Percentiles rank a stretch among this genome's conserved stretches.
Conservation (phyloP, 2,797 vertebrate genomes). For the Champsocephalus gunnari region DNA sequence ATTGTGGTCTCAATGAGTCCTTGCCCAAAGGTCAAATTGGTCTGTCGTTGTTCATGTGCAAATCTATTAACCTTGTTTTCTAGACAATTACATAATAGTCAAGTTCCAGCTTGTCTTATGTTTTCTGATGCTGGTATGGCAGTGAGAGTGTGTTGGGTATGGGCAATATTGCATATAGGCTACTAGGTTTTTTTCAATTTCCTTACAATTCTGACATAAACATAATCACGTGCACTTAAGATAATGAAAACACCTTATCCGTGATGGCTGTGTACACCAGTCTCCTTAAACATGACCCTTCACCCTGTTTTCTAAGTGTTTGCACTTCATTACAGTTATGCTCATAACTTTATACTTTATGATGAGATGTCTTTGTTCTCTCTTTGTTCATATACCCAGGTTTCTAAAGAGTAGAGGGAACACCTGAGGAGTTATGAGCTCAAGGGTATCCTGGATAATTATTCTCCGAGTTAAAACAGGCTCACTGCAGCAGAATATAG, state of each 20-base stretch:
- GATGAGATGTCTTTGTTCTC: constrained; percentile 59
- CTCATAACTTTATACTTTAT: constrained; percentile 62
- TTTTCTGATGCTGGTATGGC: constrained; percentile 33
- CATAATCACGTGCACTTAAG: constrained; percentile 73
- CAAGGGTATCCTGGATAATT: constrained; percentile 43
- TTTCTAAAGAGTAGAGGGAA: constrained; percentile 42
- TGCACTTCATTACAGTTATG: constrained; percentile 45
- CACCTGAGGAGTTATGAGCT: constrained; percentile 53
- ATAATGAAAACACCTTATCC: constrained; percentile 73
- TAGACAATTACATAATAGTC: too few relatives aligned
- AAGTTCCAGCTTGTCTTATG: constrained; percentile 18
- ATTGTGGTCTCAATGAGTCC: background rate
- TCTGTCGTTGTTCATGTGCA: background rate
- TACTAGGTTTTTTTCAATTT: constrained; percentile 43
- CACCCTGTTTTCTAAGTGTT: constrained; percentile 61
- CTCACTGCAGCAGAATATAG: constrained; percentile 11
- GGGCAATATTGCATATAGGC: constrained; percentile 35
- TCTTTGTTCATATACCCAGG: constrained; percentile 43
- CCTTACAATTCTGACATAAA: constrained; percentile 62
- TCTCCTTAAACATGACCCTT: constrained; percentile 48
- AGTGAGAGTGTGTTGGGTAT: background rate
- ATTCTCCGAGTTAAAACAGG: constrained; percentile 39
- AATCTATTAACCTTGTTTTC: too few relatives aligned
- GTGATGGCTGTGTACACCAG: constrained; percentile 41
- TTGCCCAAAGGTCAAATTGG: background rate